Conservation (phyloP, 2,113 vertebrate genomes). For the Delphinapterus leucas region DNA sequence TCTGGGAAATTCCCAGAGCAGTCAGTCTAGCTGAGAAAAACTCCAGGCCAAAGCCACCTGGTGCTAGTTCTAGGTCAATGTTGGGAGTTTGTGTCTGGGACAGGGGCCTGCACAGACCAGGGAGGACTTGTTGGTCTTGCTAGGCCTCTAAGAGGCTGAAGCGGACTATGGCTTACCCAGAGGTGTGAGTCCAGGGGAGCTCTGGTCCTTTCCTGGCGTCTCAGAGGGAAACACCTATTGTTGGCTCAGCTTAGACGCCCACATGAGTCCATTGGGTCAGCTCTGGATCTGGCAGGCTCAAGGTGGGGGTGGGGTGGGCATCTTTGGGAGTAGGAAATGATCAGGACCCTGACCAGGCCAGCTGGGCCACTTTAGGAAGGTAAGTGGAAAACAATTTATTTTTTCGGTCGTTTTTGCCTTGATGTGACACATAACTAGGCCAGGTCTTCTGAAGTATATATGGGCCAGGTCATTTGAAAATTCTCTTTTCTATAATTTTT, state of each 20-base stretch:
- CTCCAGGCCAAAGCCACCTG: constrained; percentile 33
- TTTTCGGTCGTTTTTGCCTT: neutral
- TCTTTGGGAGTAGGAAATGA: neutral
- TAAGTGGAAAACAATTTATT: neutral
- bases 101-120: neutral
- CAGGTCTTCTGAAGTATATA: neutral
- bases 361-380: neutral
- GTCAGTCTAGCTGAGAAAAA: constrained; percentile 31
- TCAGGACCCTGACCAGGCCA: neutral
- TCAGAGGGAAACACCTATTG: neutral
- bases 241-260: neutral
- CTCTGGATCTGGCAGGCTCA: neutral
- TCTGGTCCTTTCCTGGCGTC: neutral
- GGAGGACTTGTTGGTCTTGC: neutral
- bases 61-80: neutral
- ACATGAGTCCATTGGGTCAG: neutral
- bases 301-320: neutral
- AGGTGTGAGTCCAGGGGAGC: neutral
- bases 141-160: neutral
- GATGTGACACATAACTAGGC: neutral
- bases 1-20: constrained; percentile 60
- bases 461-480: neutral
- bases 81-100: neutral
- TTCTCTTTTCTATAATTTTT: neutral
- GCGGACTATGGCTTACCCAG: neutral